These are phyloP conservation scores for Rhea americana DNA, from an alignment of 2,113 vertebrate species.

Conservation along the genomic window DNA sequence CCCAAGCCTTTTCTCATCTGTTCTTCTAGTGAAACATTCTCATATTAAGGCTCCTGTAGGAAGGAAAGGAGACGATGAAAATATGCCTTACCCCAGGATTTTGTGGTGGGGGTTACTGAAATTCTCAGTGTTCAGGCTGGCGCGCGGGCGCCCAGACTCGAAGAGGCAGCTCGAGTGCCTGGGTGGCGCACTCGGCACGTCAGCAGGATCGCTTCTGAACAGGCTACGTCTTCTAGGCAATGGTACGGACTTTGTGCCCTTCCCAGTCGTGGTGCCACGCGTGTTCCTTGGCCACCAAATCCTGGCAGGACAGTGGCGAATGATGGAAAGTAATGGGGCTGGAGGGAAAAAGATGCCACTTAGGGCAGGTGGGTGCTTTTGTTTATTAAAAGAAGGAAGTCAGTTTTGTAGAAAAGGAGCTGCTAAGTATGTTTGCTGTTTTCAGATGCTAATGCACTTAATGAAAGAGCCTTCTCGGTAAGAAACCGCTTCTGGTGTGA, in stretches of 20 bases:
- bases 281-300: background rate
- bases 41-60: background rate
- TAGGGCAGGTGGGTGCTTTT: background rate
- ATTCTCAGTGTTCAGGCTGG: background rate
- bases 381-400: background rate
- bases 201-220: background rate
- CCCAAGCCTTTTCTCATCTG: background rate
- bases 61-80: background rate
- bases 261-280: background rate
- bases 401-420: constrained; percentile 17
- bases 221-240: background rate
- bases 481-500: constrained; percentile 27
- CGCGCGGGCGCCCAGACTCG: background rate
- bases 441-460: constrained; percentile 31
- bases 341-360: background rate
- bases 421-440: constrained; percentile 19
- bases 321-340: background rate
- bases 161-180: rapidly evolving
- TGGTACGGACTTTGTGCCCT: background rate
- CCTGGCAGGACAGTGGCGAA: background rate
- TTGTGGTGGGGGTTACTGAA: background rate
- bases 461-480: constrained; percentile 32
- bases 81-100: background rate
- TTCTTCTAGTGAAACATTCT: background rate
- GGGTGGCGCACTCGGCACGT: background rate